Evolutionary conservation across 2,888 invertebrate species (phyloP).

Genomic region (Gymnoscelis rufifasciata): DNA sequence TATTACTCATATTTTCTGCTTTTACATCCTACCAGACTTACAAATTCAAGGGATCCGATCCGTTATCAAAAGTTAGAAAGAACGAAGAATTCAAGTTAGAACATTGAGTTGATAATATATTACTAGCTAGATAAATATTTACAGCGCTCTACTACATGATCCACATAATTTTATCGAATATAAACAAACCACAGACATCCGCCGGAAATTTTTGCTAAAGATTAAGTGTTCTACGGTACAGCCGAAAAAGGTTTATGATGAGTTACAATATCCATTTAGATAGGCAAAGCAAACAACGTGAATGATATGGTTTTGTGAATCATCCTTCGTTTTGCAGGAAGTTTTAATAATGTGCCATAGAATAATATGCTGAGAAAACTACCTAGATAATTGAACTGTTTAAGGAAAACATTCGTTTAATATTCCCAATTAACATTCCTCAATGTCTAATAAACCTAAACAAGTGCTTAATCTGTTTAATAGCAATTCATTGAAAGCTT

Average conservation of each 20-base stretch:
- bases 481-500: no score
- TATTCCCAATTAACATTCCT: constrained; percentile 10
- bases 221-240: constrained; percentile 1
- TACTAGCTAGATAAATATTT: background rate
- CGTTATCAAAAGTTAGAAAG: no score
- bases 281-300: constrained; percentile 16
- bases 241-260: background rate
- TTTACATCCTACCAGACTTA: no score
- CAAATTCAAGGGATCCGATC: no score
- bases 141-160: background rate
- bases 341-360: background rate
- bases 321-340: background rate
- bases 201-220: constrained; percentile 28
- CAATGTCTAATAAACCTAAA: constrained; percentile 11
- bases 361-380: background rate
- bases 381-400: background rate
- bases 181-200: constrained; percentile 30
- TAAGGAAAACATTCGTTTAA: constrained; percentile 2
- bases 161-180: constrained; percentile 16
- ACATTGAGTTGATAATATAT: no score
- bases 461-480: constrained; percentile 16
- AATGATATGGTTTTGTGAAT: constrained; percentile 20
- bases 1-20: no score
- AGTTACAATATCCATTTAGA: constrained; percentile 22
- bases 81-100: no score